phyloP scores from a whole-genome alignment of 2,113 vertebrate genomes.

The Herpetotheres cachinnans region DNA sequence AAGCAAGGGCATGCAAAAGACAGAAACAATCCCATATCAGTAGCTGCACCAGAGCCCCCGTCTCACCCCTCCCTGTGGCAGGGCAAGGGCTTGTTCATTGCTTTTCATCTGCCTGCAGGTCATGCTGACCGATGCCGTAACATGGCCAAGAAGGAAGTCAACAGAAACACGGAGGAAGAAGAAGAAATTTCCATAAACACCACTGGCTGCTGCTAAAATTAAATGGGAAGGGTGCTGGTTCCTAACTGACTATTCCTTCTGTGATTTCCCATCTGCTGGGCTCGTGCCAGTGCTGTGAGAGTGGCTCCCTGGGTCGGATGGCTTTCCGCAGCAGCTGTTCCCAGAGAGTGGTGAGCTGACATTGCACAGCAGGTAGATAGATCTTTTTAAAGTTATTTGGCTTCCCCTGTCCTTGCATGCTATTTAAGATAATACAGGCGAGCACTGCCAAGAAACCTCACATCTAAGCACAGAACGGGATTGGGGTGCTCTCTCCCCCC shows the following conservation, averaged over 20 bases:
- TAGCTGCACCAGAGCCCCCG: not conserved
- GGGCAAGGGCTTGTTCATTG: not conserved
- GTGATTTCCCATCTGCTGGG: not conserved
- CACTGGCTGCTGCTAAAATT: slow-evolving; percentile 36
- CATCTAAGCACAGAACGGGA: accelerated
- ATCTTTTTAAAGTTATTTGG: not conserved
- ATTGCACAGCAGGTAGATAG: not conserved
- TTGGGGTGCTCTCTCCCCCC: not conserved
- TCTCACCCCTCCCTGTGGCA: accelerated
- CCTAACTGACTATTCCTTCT: slow-evolving; percentile 17
- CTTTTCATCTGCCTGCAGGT: not conserved
- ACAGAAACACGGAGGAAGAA: not conserved
- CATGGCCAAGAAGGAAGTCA: not conserved
- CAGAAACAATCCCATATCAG: not conserved
- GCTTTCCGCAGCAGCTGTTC: not conserved
- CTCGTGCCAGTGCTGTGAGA: not conserved
- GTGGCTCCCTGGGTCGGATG: not conserved
- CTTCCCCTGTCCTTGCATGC: not conserved
- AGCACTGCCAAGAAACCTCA: accelerated
- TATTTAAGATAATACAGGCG: accelerated
- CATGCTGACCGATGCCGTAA: not conserved
- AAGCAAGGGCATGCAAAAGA: not conserved
- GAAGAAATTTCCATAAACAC: not conserved
- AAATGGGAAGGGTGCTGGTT: not conserved
- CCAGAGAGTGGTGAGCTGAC: not conserved